phyloP scores from a whole-genome alignment of 2,113 vertebrate genomes.

The Varanus komodoensis region DNA sequence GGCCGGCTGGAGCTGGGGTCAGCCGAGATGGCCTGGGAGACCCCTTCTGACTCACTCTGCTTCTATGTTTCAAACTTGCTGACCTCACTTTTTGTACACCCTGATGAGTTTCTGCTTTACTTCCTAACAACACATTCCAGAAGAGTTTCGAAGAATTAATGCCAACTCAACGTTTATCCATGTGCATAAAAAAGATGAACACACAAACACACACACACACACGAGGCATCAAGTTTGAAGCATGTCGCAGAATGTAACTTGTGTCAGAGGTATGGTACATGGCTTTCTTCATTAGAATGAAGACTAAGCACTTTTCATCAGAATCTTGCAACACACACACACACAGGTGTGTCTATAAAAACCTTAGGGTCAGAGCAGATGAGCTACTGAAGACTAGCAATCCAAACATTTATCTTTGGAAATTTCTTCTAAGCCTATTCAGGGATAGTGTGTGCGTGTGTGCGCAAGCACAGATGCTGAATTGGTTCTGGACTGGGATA shows the following conservation, averaged over 20 bases:
- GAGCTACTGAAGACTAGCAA: neutral
- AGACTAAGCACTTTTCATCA: neutral
- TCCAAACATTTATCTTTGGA: neutral
- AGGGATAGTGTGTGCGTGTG: no score
- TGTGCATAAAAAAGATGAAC: no score
- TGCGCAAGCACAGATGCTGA: neutral
- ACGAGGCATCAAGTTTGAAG: slow-evolving; percentile 1
- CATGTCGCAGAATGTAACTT: slow-evolving; percentile 11
- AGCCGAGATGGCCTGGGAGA: no score
- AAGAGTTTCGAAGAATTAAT: slow-evolving; percentile 29
- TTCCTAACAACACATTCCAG: slow-evolving; percentile 48
- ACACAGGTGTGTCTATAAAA: neutral
- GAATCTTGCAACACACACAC: neutral
- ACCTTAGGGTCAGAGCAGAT: neutral
- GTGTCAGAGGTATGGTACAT: neutral
- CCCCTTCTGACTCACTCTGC: no score
- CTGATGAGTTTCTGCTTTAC: slow-evolving; percentile 35
- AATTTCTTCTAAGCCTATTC: neutral
- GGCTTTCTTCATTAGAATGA: slow-evolving; percentile 20
- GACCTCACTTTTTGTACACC: slow-evolving; percentile 52
- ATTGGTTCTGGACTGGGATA: neutral
- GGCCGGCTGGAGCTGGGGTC: no score
- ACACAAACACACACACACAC: no score
- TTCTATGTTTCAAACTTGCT: slow-evolving; percentile 48
- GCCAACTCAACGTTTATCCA: neutral